phyloP scores from a whole-genome alignment of 2,888 invertebrate genomes.

The Syrista parreyssii region DNA sequence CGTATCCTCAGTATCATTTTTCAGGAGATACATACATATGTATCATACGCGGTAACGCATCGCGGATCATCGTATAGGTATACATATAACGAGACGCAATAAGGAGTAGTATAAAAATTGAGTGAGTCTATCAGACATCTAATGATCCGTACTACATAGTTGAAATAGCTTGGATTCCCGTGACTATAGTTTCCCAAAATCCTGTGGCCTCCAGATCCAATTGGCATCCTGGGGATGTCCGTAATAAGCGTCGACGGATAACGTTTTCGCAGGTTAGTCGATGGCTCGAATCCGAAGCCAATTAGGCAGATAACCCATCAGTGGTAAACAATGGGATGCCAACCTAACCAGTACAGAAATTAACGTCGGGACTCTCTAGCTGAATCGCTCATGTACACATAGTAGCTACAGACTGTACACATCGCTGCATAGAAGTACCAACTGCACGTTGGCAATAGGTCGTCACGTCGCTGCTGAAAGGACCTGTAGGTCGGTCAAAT shows the following conservation, averaged over 20 bases:
- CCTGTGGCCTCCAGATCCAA: not conserved
- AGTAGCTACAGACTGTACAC: not conserved
- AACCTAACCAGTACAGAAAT: slow-evolving; percentile 11
- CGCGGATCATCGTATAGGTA: not conserved
- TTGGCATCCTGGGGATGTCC: not conserved
- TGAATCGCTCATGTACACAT: not conserved
- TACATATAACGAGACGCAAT: not conserved
- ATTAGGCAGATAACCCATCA: slow-evolving; percentile 29
- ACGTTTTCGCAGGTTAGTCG: slow-evolving; percentile 21
- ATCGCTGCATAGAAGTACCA: not conserved
- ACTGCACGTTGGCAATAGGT: not conserved
- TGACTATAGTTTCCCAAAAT: not conserved
- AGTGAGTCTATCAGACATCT: not conserved
- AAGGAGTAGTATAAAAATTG: not conserved
- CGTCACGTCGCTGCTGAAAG: not conserved
- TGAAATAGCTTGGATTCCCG: not conserved
- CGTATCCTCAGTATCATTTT: not conserved
- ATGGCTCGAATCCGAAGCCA: slow-evolving; percentile 22
- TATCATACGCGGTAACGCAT: no score
- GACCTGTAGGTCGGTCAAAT: not conserved
- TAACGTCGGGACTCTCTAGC: not conserved
- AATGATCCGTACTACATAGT: not conserved
- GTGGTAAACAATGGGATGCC: slow-evolving; percentile 23
- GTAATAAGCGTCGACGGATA: slow-evolving; percentile 9
- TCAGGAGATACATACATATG: not conserved